Conservation (phyloP, 2,888 invertebrate species). For the Lissocephala sabroskyi region DNA sequence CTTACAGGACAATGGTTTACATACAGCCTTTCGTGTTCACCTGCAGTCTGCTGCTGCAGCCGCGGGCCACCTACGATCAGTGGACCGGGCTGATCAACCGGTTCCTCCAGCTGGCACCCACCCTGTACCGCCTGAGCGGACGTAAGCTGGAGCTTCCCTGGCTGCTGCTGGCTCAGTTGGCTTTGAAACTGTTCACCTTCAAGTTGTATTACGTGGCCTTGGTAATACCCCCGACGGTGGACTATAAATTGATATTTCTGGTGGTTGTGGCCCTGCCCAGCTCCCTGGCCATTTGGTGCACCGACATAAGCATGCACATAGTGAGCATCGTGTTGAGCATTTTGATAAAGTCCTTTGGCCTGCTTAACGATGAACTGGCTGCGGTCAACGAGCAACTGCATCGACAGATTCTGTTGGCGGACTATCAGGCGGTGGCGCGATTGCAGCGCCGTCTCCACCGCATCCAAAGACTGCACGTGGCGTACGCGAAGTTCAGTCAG, state of each 20-base stretch:
- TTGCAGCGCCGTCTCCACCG: slow-evolving; percentile 12
- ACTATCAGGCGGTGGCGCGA: slow-evolving; percentile 16
- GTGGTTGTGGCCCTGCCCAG: slow-evolving; percentile 20
- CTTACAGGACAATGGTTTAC: slow-evolving; percentile 22
- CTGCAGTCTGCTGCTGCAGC: slow-evolving; percentile 33
- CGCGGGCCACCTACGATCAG: slow-evolving; percentile 11
- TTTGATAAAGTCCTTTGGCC: slow-evolving; percentile 31
- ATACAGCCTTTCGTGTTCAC: slow-evolving; percentile 34
- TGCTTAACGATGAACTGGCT: slow-evolving; percentile 21
- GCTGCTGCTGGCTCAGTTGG: slow-evolving; percentile 27
- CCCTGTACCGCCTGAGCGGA: slow-evolving; percentile 22
- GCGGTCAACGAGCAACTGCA: slow-evolving; percentile 13
- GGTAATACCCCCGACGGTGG: neutral
- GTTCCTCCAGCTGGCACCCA: slow-evolving; percentile 23
- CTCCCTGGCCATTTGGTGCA: slow-evolving; percentile 28
- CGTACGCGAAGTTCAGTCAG: slow-evolving; percentile 26
- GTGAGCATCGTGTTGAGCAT: slow-evolving; percentile 23
- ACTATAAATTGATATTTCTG: neutral
- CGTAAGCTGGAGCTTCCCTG: slow-evolving; percentile 27
- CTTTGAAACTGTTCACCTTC: slow-evolving; percentile 22
- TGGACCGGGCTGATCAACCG: slow-evolving; percentile 24
- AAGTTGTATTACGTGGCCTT: slow-evolving; percentile 13
- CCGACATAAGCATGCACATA: slow-evolving; percentile 30
- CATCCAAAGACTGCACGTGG: slow-evolving; percentile 24
- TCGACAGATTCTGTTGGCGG: slow-evolving; percentile 18